These are phyloP conservation scores for Trichonephila clavata DNA, from an alignment of 1,140 invertebrate genomes.

Conservation along the genomic window DNA sequence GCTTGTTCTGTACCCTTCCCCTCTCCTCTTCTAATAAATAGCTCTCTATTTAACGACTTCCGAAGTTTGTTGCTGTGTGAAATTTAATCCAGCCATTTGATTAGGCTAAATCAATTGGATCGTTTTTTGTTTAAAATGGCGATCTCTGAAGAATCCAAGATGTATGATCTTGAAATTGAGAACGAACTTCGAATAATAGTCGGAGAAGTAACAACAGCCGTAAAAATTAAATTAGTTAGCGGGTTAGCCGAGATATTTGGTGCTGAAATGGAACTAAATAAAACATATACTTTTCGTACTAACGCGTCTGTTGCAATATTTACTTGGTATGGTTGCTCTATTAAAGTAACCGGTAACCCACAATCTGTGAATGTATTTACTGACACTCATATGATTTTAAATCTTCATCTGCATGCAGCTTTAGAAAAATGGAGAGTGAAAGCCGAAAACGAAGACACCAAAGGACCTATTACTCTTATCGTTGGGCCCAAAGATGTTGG, in stretches of 20 bases:
- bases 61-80: no score
- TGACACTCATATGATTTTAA: slow-evolving; percentile 93
- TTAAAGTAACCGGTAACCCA: slow-evolving; percentile 90
- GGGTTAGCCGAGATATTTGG: slow-evolving; percentile 98
- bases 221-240: slow-evolving; percentile 86
- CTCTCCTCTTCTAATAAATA: no score
- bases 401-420: slow-evolving; percentile 96
- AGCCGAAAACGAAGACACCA: slow-evolving; percentile 86
- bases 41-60: no score
- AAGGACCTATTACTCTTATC: slow-evolving; percentile 76
- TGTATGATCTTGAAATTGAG: slow-evolving; percentile 88
- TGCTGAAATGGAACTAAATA: slow-evolving; percentile 95
- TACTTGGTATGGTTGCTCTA: slow-evolving; percentile 91
- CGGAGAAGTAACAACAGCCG: slow-evolving; percentile 84
- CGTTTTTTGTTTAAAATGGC: no score
- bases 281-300: slow-evolving; percentile 92
- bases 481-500: slow-evolving; percentile 97
- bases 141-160: no score
- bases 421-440: slow-evolving; percentile 92
- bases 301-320: slow-evolving; percentile 86
- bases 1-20: no score
- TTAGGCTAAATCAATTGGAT: no score
- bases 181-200: slow-evolving; percentile 96
- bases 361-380: slow-evolving; percentile 96
- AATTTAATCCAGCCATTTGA: no score